These are phyloP conservation scores for Notoglanidium macrostoma DNA, from an alignment of 2,797 vertebrate species.

Conservation along the genomic window DNA sequence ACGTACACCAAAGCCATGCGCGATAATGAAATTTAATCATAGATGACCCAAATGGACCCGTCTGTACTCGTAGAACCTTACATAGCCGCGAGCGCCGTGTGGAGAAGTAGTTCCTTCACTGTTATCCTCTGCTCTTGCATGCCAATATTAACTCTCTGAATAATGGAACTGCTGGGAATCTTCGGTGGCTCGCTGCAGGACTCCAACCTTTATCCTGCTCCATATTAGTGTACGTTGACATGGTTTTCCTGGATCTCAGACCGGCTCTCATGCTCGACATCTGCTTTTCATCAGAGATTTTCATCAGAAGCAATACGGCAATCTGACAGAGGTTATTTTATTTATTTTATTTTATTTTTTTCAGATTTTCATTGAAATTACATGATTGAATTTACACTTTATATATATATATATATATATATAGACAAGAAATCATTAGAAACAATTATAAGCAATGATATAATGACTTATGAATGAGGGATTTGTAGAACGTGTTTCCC, in stretches of 20 bases:
- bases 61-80: not conserved
- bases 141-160: constrained; percentile 14
- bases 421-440: not conserved
- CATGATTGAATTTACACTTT: too few species aligned
- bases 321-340: constrained; percentile 7
- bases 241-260: constrained; percentile 8
- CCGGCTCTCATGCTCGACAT: constrained; percentile 12
- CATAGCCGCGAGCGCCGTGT: not conserved
- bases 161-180: constrained; percentile 32
- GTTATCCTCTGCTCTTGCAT: not conserved
- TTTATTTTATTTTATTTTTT: too few species aligned
- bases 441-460: not conserved
- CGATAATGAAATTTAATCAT: constrained; percentile 23
- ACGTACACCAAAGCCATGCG: not conserved
- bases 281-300: not conserved
- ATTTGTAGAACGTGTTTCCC: too few species aligned
- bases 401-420: too few species aligned
- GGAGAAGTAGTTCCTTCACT: not conserved
- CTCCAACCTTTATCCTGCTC: constrained; percentile 27
- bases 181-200: constrained; percentile 43
- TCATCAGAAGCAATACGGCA: not conserved
- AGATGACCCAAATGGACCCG: constrained; percentile 16
- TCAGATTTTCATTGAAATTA: not conserved
- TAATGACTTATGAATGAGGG: not conserved
- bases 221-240: constrained; percentile 28